Base-by-base conservation (phyloP, 2,797 vertebrate genomes). In the Geotria australis region DNA sequence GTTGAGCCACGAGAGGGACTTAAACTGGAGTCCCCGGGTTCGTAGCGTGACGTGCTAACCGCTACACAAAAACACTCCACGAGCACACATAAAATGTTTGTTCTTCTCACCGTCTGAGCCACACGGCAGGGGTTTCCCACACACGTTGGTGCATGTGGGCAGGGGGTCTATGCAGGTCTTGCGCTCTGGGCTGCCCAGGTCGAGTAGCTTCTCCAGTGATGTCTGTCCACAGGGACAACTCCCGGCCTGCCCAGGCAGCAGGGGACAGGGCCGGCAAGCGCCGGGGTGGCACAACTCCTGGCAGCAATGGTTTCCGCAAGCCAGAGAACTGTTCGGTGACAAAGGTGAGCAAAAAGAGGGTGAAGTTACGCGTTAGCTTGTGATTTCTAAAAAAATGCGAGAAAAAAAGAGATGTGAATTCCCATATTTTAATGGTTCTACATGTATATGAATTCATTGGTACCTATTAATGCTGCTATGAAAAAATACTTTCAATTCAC, bases 211-310 rank as follows among this genome's bases (percentile, higher is more conserved):
- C 66, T 69, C 66, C 57, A 95, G 73, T n/a, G 74, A 70, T 1
- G 89, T 98, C 69, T 95, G 88, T 59, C 78, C 64, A 59, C 91
- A 98, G 46, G 89, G 80, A 64, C 91, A 98, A 59, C 67, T 77
- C 63, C 71, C 75, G 10, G 93, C 80, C 60, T 79, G 66, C 58
- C 72, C 71, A 2, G 82, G 81, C 48, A 81, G 79, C 47, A 71
- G 78, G 7, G 83, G 78, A 63, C 91, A 98, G 1, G 70, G 73
- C 57, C 75, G 78, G 64, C 91, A 98, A 8, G 68, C 73, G 11
- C 79, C 77, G 2, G 73, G 73, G 64, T 98, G 91, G 65, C 91
- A 98, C 4, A 71, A 58, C 67, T 84, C 76, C 56, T 76, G 72
- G 68, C 91, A 98, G 2, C 56, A 70, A 67, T 98, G 91, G 61